Percentiles rank a stretch among this genome's conserved stretches.
Conservation (phyloP, 2,888 invertebrate species). For the Chalcosyrphus nemorum region DNA sequence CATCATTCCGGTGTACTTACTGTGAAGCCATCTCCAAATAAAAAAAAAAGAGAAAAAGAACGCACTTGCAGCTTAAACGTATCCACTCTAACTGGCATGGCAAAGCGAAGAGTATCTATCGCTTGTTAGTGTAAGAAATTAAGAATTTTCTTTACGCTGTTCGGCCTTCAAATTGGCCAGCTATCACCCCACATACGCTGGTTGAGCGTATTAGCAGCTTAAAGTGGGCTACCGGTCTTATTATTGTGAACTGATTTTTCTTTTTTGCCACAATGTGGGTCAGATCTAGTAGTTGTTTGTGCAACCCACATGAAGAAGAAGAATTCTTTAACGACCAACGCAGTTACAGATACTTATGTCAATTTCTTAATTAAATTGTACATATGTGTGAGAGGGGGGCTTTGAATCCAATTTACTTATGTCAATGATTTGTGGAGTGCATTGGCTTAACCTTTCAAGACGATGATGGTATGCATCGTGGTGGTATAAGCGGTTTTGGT, state of each 20-base stretch:
- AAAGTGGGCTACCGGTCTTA: constrained; percentile 24
- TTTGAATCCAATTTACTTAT: constrained; percentile 32
- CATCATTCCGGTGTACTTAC: background rate
- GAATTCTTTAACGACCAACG: constrained; percentile 26
- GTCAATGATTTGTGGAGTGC: constrained; percentile 55
- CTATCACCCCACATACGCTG: constrained; percentile 9
- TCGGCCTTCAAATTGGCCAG: constrained; percentile 42
- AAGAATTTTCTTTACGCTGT: constrained; percentile 10
- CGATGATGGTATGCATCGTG: background rate
- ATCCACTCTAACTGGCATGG: constrained; percentile 19
- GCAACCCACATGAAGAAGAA: constrained; percentile 11
- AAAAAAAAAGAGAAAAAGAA: background rate
- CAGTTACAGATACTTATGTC: background rate
- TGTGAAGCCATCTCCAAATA: too few species aligned
- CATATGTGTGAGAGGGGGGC: background rate
- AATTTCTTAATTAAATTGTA: constrained; percentile 17
- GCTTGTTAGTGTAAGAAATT: constrained; percentile 20
- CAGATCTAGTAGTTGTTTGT: constrained; percentile 6
- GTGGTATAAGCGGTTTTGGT: background rate
- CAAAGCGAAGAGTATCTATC: constrained; percentile 39
- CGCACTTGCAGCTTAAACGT: constrained; percentile 8
- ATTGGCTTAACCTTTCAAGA: constrained; percentile 54
- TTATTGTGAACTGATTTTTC: constrained; percentile 32
- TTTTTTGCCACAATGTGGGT: constrained; percentile 9
- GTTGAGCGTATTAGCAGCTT: constrained; percentile 21